A percentile compares a stretch with the other conserved stretches of the same genome.
These are phyloP conservation scores for Tetrax tetrax DNA, from an alignment of 2,113 vertebrate genomes.

Conservation along the genomic window DNA sequence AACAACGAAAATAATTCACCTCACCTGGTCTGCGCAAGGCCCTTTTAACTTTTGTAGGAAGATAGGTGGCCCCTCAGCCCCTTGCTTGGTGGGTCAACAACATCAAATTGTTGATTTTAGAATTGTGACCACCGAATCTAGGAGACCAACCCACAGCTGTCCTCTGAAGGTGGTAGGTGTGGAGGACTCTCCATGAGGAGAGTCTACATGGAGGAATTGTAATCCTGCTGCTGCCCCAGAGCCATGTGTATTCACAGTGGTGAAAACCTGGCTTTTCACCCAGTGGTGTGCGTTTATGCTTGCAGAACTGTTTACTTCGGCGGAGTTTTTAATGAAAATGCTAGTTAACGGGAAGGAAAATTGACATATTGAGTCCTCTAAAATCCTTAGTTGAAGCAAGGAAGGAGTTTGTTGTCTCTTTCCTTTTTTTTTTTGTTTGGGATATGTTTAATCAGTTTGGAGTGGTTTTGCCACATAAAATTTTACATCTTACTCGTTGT, in stretches of 20 bases:
- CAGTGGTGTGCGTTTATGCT: too few relatives aligned
- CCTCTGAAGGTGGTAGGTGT: too few relatives aligned
- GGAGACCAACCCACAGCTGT: not conserved
- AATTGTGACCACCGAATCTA: not conserved
- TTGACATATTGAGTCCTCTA: not conserved
- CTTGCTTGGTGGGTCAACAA: not conserved
- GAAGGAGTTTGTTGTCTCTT: not conserved
- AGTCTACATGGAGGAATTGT: not conserved
- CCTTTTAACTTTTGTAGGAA: not conserved
- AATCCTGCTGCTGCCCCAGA: not conserved
- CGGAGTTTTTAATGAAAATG: not conserved
- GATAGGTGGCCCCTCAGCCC: not conserved
- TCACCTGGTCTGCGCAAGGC: not conserved
- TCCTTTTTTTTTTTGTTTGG: not conserved
- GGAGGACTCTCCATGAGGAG: not conserved
- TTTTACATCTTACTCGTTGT: not conserved
- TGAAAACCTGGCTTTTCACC: not conserved
- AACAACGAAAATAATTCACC: not conserved
- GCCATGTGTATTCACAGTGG: accelerated
- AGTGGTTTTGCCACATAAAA: not conserved
- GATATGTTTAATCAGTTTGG: not conserved
- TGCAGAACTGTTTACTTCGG: not conserved
- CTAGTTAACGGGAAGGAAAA: not conserved
- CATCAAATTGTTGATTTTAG: not conserved
- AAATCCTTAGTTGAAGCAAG: not conserved